Evolutionary conservation across 2,888 invertebrate genomes (phyloP), one percentile per base, ranked within the genome.

Genomic region (Pseudococcus longispinus): DNA sequence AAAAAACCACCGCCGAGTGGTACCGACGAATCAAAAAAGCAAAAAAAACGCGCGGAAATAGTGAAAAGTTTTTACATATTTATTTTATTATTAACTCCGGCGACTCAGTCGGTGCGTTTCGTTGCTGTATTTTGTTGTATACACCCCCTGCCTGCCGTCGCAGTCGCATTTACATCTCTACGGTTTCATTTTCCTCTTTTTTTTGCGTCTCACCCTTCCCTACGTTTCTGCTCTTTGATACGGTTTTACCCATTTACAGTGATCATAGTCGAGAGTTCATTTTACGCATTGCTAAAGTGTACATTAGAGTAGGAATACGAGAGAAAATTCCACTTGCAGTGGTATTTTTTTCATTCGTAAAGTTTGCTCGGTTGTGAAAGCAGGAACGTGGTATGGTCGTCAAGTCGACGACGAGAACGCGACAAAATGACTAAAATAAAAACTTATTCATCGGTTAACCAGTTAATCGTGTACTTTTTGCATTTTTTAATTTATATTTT

Each of bases 391-490:
- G 29, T 26, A 23, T 74, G 4, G 20, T n/a, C 77, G 77, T 11
- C 77, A 20, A 29, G 20, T n/a, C 77, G 77, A 2, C 77, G 42
- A 29, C 29, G 74, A 32, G 32, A 80, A 6, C 11, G 42, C 42
- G 42, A 80, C n/a, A 42, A n/a, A 80, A 80, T 42, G 42, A 80
- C 77, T 18, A 20, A 80, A 80, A 20, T 42, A 23, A 80, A 80
- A 80, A 80, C 37, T 80, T 80, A 80, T 80, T 80, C 77, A 80
- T 80, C 77, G 77, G 77, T 80, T 80, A 80, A 80, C 77, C 77
- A 80, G 77, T 80, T 80, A 42, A 80, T 80, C 77, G 77, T 42
- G 42, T 42, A 80, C 77, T 80, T 80, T 74, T 42, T 37, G 37
- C 77, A 80, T 42, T 80, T 80, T 80, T 80, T 80, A 80, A 80